A percentile compares a stretch with the other conserved stretches of the same genome.
Evolutionary conservation across 2,888 invertebrate species (phyloP).

Genomic region (Melolontha melolontha): DNA sequence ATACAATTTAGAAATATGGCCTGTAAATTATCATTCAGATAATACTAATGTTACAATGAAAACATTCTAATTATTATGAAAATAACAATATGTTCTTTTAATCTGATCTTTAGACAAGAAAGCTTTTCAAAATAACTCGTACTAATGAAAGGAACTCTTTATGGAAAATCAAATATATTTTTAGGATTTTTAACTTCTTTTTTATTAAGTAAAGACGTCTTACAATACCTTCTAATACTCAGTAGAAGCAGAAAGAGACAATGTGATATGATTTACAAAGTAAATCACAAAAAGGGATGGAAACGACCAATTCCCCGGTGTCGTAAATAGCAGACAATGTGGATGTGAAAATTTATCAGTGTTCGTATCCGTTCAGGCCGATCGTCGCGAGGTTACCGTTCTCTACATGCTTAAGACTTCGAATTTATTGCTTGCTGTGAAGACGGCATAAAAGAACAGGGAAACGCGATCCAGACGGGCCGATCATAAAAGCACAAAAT

Average conservation of each 20-base stretch:
- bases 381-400: constrained; percentile 28
- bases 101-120: too few species aligned
- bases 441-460: constrained; percentile 32
- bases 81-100: too few species aligned
- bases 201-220: too few species aligned
- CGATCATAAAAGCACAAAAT: constrained; percentile 46
- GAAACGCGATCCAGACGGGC: constrained; percentile 35
- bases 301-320: constrained; percentile 10
- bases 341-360: constrained; percentile 37
- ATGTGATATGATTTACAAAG: constrained; percentile 32
- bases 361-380: constrained; percentile 26
- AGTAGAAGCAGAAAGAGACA: not conserved
- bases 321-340: constrained; percentile 37
- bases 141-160: too few species aligned
- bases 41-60: too few species aligned
- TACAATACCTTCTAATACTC: too few species aligned
- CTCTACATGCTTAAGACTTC: constrained; percentile 26
- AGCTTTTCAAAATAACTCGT: too few species aligned
- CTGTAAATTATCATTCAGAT: too few species aligned
- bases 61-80: too few species aligned
- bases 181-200: too few species aligned
- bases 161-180: too few species aligned
- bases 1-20: too few species aligned
- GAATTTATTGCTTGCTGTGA: constrained; percentile 27
- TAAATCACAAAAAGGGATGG: constrained; percentile 23